Percentiles rank a stretch among this genome's conserved stretches.
phyloP scores from a whole-genome alignment of 2,113 vertebrate genomes.

The rabbit (Oryctolagus cuniculus) region mOryCun1.1 NC_091451.1:11512501-11513000 shows the following conservation, averaged over 20 bases:
- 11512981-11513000: not conserved
- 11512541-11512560: slow-evolving; percentile 33
- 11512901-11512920: not conserved
- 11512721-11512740: not conserved
- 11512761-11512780: slow-evolving; percentile 45
- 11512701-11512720: slow-evolving; percentile 18
- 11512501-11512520: slow-evolving; percentile 41
- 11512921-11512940: slow-evolving; percentile 19
- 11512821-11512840: not conserved
- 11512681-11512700: slow-evolving; percentile 15
- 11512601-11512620: not conserved
- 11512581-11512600: not conserved
- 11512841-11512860: not conserved
- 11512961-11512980: slow-evolving; percentile 6
- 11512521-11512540: slow-evolving; percentile 35
- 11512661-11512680: not conserved
- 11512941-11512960: slow-evolving; percentile 18
- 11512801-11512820: slow-evolving; percentile 33
- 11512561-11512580: slow-evolving; percentile 15
- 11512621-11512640: slow-evolving; percentile 12
- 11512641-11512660: slow-evolving; percentile 11
- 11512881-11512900: not conserved
- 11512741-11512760: not conserved
- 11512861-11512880: slow-evolving; percentile 19
- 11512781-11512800: not conserved